These are phyloP conservation scores for Caligus rogercresseyi DNA, from an alignment of 1,140 invertebrate genomes.

Conservation along the genomic window DNA sequence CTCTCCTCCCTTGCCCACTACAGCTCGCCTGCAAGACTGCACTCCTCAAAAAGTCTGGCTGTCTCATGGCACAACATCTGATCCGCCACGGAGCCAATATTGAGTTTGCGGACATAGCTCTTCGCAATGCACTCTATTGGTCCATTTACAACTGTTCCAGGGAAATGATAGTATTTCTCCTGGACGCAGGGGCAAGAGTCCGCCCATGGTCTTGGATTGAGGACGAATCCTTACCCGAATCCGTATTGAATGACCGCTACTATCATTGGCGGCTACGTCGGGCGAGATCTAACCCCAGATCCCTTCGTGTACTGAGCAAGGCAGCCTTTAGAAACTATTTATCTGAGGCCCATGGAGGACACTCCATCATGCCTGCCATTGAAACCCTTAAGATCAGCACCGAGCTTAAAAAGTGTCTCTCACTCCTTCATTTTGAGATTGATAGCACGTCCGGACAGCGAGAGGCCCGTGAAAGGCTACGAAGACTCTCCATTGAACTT, in stretches of 20 bases:
- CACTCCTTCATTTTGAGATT: not conserved
- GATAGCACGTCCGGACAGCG: not conserved
- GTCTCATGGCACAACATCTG: not conserved
- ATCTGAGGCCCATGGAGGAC: not conserved
- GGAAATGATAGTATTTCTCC: conserved; percentile 2
- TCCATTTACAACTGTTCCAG: conserved; percentile 8
- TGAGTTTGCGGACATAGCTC: conserved; percentile 10
- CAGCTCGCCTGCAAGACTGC: conserved; percentile 13
- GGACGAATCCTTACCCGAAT: conserved; percentile 5
- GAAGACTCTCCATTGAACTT: not conserved
- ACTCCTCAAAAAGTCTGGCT: conserved; percentile 2
- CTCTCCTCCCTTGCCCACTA: not conserved
- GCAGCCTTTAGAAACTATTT: not conserved
- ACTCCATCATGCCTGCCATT: not conserved
- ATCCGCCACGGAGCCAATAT: conserved; percentile 13
- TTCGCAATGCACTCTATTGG: conserved; percentile 13
- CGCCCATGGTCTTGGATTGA: conserved; percentile 8
- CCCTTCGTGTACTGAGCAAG: not conserved
- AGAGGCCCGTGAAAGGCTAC: not conserved
- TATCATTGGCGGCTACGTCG: not conserved
- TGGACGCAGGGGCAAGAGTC: conserved; percentile 7
- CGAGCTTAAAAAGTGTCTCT: not conserved
- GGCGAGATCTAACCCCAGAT: not conserved
- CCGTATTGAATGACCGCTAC: not conserved
- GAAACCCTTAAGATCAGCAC: not conserved